phyloP scores from a whole-genome alignment of 2,797 vertebrate species.

The Rhincodon typus region DNA sequence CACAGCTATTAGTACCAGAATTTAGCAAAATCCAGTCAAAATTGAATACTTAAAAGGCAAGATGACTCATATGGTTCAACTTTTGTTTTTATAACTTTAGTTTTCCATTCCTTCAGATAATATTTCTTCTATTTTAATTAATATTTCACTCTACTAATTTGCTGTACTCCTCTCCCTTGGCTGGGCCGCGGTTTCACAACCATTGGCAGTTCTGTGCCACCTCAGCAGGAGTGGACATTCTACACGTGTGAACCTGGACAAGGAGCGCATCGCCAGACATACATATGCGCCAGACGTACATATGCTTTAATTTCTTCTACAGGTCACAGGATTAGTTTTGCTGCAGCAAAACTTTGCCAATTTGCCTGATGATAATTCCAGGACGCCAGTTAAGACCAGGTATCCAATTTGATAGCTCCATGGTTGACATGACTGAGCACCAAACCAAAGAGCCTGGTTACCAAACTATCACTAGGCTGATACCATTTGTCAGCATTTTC shows the following conservation, averaged over 20 bases:
- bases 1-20: neutral
- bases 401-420: neutral
- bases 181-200: neutral
- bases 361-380: neutral
- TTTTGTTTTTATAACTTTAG: neutral
- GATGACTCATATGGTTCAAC: neutral
- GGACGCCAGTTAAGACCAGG: neutral
- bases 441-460: neutral
- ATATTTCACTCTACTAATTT: neutral
- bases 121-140: neutral
- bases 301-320: neutral
- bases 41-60: neutral
- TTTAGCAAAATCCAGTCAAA: neutral
- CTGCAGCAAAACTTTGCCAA: neutral
- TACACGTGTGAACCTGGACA: neutral
- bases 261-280: neutral
- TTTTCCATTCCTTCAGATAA: neutral
- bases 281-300: neutral
- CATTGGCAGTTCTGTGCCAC: neutral
- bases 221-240: neutral
- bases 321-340: neutral
- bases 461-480: neutral
- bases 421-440: neutral
- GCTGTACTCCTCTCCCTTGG: neutral
- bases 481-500: neutral